Conservation (phyloP, 2,888 invertebrate genomes). For the Gibbula magus region DNA sequence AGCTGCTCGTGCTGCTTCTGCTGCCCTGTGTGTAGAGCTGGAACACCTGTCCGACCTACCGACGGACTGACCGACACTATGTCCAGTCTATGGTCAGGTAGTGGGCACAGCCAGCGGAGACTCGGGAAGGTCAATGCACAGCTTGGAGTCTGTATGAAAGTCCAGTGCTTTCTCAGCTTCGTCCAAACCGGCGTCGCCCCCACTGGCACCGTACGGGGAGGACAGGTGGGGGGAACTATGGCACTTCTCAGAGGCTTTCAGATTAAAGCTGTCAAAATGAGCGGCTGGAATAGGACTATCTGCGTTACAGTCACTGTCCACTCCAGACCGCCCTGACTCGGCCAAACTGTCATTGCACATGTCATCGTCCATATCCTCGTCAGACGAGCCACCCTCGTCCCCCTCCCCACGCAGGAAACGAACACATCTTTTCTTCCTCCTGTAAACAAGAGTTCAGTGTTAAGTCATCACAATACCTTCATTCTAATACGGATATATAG, state of each 20-base stretch:
- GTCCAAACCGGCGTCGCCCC: neutral
- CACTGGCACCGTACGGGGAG: conserved; percentile 13
- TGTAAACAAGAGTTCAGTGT: conserved; percentile 53
- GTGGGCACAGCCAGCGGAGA: conserved; percentile 17
- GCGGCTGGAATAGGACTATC: conserved; percentile 53
- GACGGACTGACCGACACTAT: neutral
- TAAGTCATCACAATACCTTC: conserved; percentile 25
- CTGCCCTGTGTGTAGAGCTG: conserved; percentile 13
- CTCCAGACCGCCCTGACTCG: conserved; percentile 47
- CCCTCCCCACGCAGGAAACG: conserved; percentile 69
- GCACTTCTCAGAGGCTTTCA: conserved; percentile 27
- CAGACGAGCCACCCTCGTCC: conserved; percentile 51
- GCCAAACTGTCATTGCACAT: conserved; percentile 49
- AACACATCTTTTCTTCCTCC: conserved; percentile 78
- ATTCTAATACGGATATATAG: too few relatives aligned
- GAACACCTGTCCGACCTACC: neutral
- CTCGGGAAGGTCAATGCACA: conserved; percentile 9
- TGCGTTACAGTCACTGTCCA: conserved; percentile 61
- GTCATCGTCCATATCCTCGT: conserved; percentile 56
- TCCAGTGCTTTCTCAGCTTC: conserved; percentile 16
- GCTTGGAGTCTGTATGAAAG: conserved; percentile 16
- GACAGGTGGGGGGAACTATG: conserved; percentile 24
- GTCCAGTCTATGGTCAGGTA: neutral
- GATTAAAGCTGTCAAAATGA: conserved; percentile 17
- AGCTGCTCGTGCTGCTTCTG: conserved; percentile 6